Conservation (phyloP, 2,113 vertebrate species). For the Baryphthengus martii region DNA sequence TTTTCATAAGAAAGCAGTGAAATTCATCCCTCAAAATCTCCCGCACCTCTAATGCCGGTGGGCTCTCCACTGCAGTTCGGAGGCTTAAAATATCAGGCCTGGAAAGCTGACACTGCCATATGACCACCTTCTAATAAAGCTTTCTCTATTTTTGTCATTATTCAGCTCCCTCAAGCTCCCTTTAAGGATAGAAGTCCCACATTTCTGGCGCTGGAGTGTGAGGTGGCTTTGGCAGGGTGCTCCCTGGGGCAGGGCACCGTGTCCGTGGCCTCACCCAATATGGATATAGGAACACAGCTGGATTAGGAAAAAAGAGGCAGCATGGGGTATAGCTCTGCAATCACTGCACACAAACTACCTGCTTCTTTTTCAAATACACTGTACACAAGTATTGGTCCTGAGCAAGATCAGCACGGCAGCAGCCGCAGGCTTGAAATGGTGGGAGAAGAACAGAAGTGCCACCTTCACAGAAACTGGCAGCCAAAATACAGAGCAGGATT, state of each 20-base stretch:
- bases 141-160: not conserved
- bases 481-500: not conserved
- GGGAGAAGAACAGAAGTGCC: not conserved
- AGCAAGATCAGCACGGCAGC: fast-evolving
- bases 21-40: not conserved
- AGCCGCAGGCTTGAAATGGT: not conserved
- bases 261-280: not conserved
- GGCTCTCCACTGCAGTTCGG: not conserved
- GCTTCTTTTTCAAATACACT: not conserved
- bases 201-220: fast-evolving
- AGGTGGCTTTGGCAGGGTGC: not conserved
- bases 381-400: fast-evolving
- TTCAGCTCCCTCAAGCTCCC: not conserved
- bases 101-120: not conserved
- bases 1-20: not conserved
- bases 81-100: not conserved
- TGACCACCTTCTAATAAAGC: not conserved
- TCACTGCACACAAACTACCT: fast-evolving
- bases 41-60: not conserved
- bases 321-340: not conserved
- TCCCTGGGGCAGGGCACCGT: not conserved
- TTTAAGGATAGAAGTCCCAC: not conserved
- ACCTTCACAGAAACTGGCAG: not conserved
- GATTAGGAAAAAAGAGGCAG: not conserved
- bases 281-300: not conserved